These are phyloP conservation scores for Meghimatium bilineatum DNA, from an alignment of 2,888 invertebrate genomes.

Conservation along the genomic window DNA sequence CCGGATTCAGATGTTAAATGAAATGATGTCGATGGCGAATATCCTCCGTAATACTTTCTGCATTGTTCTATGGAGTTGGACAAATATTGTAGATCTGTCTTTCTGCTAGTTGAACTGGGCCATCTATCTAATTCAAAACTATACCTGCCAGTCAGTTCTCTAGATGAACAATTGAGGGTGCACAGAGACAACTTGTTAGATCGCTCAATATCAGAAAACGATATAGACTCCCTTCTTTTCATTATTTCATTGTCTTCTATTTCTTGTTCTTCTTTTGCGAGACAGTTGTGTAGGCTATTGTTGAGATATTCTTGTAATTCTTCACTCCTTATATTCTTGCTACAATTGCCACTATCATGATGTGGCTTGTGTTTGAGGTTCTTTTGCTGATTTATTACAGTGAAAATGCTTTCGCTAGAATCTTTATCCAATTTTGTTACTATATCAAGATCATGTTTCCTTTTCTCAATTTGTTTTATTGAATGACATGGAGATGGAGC, in stretches of 20 bases:
- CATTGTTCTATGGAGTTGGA: neutral
- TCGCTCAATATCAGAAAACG: neutral
- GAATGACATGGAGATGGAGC: neutral
- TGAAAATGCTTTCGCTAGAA: too few species aligned
- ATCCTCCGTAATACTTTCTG: neutral
- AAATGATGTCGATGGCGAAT: neutral
- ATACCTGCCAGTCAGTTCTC: neutral
- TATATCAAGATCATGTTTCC: neutral
- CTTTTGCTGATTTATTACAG: too few species aligned
- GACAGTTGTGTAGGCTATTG: neutral
- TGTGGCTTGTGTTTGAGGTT: neutral
- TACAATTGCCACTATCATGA: neutral
- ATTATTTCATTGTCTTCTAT: neutral
- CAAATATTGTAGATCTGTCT: neutral
- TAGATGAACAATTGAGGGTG: neutral
- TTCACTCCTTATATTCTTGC: neutral
- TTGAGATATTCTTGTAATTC: neutral
- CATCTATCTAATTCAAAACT: neutral
- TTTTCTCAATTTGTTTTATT: neutral
- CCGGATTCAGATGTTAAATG: neutral
- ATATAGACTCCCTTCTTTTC: neutral
- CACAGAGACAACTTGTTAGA: neutral
- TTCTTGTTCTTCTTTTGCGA: neutral
- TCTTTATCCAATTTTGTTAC: neutral
- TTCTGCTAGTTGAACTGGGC: constrained; percentile 1